These are phyloP conservation scores for Siphlonurus alternatus DNA, from an alignment of 2,888 invertebrate species.

Conservation along the genomic window DNA sequence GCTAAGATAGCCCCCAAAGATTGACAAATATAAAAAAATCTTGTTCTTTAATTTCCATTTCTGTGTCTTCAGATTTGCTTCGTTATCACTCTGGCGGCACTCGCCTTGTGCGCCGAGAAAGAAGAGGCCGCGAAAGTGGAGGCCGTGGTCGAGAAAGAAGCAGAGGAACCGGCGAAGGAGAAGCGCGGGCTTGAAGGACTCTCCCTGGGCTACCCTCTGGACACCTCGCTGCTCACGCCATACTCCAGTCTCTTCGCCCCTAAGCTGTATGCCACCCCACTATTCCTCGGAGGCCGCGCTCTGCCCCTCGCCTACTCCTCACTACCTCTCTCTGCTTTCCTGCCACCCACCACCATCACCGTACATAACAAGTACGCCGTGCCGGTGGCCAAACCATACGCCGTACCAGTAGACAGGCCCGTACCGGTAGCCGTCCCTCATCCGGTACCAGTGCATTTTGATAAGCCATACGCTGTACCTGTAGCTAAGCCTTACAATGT, in stretches of 20 bases:
- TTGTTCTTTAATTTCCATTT: too few relatives aligned
- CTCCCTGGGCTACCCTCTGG: too few relatives aligned
- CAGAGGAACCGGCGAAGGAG: constrained; percentile 6
- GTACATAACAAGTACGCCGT: neutral
- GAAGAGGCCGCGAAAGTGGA: too few relatives aligned
- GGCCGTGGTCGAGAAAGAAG: too few relatives aligned
- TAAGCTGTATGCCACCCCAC: too few relatives aligned
- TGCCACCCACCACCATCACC: neutral
- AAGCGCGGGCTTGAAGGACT: constrained; percentile 5
- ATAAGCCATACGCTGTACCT: neutral
- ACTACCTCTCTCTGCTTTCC: neutral
- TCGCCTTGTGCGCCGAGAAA: too few relatives aligned
- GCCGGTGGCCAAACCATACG: neutral
- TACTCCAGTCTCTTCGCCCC: neutral
- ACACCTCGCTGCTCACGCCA: too few relatives aligned
- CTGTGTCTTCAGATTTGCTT: too few relatives aligned
- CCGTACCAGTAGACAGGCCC: neutral
- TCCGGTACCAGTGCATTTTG: neutral
- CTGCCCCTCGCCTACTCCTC: neutral
- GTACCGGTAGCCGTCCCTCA: neutral
- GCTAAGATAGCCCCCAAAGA: too few relatives aligned
- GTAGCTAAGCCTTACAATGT: neutral
- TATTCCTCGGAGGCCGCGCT: neutral
- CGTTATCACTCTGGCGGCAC: too few relatives aligned
- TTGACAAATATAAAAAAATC: too few relatives aligned